Percentiles rank a stretch among this genome's conserved stretches.
Conservation (phyloP, 1,140 invertebrate species). For the Periplaneta americana region DNA sequence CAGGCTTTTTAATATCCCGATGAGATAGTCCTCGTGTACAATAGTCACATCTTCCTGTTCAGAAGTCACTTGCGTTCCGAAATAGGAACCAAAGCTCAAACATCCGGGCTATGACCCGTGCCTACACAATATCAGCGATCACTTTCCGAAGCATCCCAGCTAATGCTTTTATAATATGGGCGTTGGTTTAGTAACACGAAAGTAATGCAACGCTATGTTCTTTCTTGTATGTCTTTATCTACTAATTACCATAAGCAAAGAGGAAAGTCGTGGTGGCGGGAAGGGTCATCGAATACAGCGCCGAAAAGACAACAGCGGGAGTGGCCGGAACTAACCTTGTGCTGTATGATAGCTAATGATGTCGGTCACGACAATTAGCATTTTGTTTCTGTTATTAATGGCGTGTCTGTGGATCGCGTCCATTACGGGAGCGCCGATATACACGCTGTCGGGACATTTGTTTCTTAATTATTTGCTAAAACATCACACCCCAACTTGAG, state of each 20-base stretch:
- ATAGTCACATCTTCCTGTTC: too few relatives aligned
- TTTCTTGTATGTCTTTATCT: slow-evolving; percentile 12
- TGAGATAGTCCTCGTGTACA: too few relatives aligned
- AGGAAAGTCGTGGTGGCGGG: neutral
- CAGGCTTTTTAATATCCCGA: too few relatives aligned
- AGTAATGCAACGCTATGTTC: neutral
- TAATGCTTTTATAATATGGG: slow-evolving; percentile 13
- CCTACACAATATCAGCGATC: too few relatives aligned
- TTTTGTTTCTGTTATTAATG: slow-evolving; percentile 5
- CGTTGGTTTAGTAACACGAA: slow-evolving; percentile 1
- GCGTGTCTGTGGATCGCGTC: neutral
- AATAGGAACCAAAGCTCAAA: too few relatives aligned
- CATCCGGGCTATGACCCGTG: too few relatives aligned
- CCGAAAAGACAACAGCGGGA: neutral
- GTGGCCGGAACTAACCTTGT: neutral
- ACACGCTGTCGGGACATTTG: too few relatives aligned
- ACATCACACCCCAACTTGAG: too few relatives aligned
- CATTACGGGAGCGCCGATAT: too few relatives aligned
- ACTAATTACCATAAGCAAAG: slow-evolving; percentile 14
- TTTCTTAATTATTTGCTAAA: too few relatives aligned
- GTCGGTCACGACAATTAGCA: slow-evolving; percentile 1
- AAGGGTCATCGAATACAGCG: neutral
- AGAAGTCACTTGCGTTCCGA: too few relatives aligned
- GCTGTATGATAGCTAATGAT: slow-evolving; percentile 2
- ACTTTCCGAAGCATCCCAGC: too few relatives aligned